A percentile compares a stretch with the other conserved stretches of the same genome.
Conservation (phyloP, 2,888 invertebrate species). For the Phlogophora meticulosa region DNA sequence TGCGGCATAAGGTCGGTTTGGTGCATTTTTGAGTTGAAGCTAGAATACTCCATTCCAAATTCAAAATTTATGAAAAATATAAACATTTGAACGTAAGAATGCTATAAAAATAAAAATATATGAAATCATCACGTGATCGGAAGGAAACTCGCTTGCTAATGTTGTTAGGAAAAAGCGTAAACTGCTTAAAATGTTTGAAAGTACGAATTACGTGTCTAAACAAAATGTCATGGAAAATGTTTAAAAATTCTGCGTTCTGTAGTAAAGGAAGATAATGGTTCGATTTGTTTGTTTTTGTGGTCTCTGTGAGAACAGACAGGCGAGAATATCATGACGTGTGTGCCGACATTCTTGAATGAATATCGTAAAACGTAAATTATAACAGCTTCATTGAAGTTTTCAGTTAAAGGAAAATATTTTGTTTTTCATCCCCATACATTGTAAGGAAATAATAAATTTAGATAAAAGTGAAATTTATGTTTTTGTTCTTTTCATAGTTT, state of each 20-base stretch:
- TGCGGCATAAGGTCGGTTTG: too few species aligned
- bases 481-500: too few species aligned
- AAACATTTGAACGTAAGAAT: slow-evolving; percentile 26
- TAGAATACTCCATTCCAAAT: not conserved
- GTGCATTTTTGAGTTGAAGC: not conserved
- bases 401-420: too few species aligned
- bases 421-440: too few species aligned
- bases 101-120: slow-evolving; percentile 28
- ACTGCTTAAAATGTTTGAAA: slow-evolving; percentile 46
- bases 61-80: slow-evolving; percentile 11
- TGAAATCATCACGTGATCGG: slow-evolving; percentile 37
- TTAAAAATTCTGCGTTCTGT: slow-evolving; percentile 1
- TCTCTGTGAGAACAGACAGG: slow-evolving; percentile 18
- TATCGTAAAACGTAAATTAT: not conserved
- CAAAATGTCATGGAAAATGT: slow-evolving; percentile 27
- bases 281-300: slow-evolving; percentile 19
- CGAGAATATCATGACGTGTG: not conserved
- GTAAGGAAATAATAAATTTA: too few species aligned
- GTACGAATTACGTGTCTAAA: slow-evolving; percentile 40
- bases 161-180: slow-evolving; percentile 35
- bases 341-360: slow-evolving; percentile 8
- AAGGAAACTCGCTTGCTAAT: slow-evolving; percentile 41
- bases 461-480: too few species aligned
- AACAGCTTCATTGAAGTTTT: slow-evolving; percentile 18
- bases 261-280: slow-evolving; percentile 15